A percentile compares a stretch with the other conserved stretches of the same genome.
Evolutionary conservation across 1,140 invertebrate species (phyloP).

Genomic region (Drosophila willistoni): DNA sequence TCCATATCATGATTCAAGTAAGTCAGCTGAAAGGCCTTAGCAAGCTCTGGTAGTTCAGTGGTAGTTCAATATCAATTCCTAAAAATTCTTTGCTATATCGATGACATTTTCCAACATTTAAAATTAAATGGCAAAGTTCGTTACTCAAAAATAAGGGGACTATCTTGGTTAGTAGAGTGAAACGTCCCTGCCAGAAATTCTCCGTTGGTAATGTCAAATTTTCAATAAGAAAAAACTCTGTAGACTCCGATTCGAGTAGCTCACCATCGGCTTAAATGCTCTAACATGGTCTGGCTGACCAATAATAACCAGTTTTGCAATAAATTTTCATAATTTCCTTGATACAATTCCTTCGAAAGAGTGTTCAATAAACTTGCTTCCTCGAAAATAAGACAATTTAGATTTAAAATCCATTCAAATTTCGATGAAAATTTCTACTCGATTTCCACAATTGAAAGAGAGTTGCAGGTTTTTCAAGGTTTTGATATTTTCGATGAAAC

Average conservation of each 20-base stretch:
- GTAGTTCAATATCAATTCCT: not conserved
- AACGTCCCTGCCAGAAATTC: constrained; percentile 35
- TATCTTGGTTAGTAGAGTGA: not conserved
- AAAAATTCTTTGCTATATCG: constrained; percentile 14
- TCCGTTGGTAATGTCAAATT: not conserved
- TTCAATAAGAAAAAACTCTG: constrained; percentile 35
- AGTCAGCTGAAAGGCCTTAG: not conserved
- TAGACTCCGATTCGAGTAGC: not conserved
- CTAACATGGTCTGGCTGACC: constrained; percentile 23
- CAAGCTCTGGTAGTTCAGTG: not conserved
- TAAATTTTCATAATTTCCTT: not conserved
- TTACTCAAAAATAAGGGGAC: constrained; percentile 19
- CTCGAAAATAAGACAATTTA: constrained; percentile 2
- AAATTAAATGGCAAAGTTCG: constrained; percentile 3
- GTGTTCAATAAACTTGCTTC: constrained; percentile 6
- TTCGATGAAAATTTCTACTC: constrained; percentile 2
- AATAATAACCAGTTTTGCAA: constrained; percentile 35
- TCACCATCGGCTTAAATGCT: constrained; percentile 23
- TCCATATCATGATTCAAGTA: constrained; percentile 20
- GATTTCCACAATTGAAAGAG: constrained; percentile 24
- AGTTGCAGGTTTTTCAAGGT: not conserved
- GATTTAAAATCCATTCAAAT: constrained; percentile 35
- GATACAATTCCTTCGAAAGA: constrained; percentile 25
- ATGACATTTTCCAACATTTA: constrained; percentile 31
- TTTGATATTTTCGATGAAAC: constrained; percentile 10